These are phyloP conservation scores for Dryoscopus gambensis DNA, from an alignment of 2,113 vertebrate species.

Conservation along the genomic window DNA sequence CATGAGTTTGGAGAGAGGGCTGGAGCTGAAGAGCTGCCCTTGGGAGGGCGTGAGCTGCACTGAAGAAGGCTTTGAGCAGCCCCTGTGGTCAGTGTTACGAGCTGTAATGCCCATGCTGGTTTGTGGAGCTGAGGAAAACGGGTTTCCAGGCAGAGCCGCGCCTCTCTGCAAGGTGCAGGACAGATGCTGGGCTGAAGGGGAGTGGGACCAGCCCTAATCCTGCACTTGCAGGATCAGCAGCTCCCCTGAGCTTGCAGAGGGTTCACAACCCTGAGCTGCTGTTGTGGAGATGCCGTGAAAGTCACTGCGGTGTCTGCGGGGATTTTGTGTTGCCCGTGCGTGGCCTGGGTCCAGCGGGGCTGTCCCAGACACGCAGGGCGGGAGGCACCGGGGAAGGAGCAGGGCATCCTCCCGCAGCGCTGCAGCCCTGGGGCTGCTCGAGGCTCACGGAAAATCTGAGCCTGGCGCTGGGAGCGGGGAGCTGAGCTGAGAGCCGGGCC, in stretches of 20 bases:
- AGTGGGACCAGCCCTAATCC: background rate
- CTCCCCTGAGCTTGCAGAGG: background rate
- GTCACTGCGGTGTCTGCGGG: background rate
- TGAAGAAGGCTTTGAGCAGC: background rate
- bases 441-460: background rate
- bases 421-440: background rate
- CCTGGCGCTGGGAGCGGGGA: background rate
- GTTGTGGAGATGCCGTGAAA: background rate
- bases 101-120: accelerated
- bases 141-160: background rate
- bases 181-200: accelerated
- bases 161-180: background rate
- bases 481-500: background rate
- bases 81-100: background rate
- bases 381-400: background rate
- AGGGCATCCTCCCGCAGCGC: background rate
- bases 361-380: background rate
- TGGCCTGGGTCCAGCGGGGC: background rate
- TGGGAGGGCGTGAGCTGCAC: background rate
- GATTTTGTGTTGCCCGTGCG: background rate
- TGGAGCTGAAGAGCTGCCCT: background rate
- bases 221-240: background rate
- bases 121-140: background rate
- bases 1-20: background rate
- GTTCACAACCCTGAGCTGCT: accelerated